phyloP scores from a whole-genome alignment of 37 sponge, comb jelly and placozoan genomes.

The Axinella damicornis region DNA sequence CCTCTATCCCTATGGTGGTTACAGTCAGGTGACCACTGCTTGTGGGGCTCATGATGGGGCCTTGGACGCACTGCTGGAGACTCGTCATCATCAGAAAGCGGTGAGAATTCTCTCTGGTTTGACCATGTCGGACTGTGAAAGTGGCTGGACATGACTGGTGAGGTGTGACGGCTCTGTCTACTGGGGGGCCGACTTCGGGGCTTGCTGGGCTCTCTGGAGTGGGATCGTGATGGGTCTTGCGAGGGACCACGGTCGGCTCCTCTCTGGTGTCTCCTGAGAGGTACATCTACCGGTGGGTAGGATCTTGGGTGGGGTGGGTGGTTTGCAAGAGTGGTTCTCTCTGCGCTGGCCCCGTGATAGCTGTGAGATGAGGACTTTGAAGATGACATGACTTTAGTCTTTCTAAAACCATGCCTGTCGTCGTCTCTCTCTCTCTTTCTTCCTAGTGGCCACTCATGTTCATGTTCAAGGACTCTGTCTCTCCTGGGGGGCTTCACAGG shows the following conservation, averaged over 20 bases:
- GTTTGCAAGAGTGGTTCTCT: no score
- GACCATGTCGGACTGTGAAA: not conserved
- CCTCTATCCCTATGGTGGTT: not conserved
- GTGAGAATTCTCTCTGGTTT: not conserved
- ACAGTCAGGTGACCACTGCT: no score
- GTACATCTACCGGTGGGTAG: not conserved
- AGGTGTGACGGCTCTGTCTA: not conserved
- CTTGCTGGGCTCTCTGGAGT: conserved; percentile 12
- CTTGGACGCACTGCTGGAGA: no score
- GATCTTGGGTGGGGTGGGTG: not conserved
- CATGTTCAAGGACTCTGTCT: no score
- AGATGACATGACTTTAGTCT: no score
- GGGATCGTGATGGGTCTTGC: not conserved
- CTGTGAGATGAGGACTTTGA: no score
- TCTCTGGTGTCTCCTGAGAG: not conserved
- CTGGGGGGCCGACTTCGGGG: conserved; percentile 16
- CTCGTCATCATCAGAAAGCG: not conserved
- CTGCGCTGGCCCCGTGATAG: no score
- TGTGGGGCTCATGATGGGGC: no score
- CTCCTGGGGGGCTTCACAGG: not conserved
- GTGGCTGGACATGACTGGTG: not conserved
- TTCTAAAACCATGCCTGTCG: no score
- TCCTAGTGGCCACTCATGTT: no score
- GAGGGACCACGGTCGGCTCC: not conserved
- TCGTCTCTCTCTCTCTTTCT: no score